A percentile compares a stretch with the other conserved stretches of the same genome.
phyloP scores from a whole-genome alignment of 2,113 vertebrate genomes.

The Thunnus maccoyii region DNA sequence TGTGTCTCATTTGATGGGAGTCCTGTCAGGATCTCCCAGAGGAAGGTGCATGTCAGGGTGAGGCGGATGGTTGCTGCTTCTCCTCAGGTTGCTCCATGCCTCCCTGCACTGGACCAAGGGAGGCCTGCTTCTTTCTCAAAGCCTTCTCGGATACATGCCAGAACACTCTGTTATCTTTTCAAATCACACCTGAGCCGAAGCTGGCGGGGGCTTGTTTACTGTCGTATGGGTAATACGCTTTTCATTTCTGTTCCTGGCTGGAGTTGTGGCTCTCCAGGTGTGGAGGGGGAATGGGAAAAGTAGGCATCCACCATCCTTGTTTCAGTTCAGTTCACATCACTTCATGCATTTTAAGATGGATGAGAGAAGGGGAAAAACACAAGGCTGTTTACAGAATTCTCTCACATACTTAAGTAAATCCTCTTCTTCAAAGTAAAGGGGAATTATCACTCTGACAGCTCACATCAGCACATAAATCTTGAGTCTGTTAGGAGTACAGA shows the following conservation, averaged over 20 bases:
- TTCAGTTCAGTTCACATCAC: constrained; percentile 22
- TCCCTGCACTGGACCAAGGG: constrained; percentile 50
- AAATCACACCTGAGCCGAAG: constrained; percentile 41
- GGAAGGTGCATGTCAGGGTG: constrained; percentile 45
- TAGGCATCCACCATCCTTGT: not conserved
- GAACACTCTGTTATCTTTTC: constrained; percentile 32
- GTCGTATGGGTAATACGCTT: constrained; percentile 6
- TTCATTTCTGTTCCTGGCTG: constrained; percentile 29
- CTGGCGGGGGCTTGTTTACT: constrained; percentile 3
- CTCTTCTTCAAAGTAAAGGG: constrained; percentile 66
- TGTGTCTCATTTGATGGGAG: constrained; percentile 30
- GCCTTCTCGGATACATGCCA: constrained; percentile 6
- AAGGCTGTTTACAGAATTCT: constrained; percentile 56
- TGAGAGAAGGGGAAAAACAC: constrained; percentile 31
- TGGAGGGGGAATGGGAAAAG: constrained; percentile 11
- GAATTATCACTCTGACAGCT: constrained; percentile 60
- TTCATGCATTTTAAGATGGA: constrained; percentile 43
- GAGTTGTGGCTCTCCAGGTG: constrained; percentile 20
- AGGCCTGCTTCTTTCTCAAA: not conserved
- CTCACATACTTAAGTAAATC: constrained; percentile 71
- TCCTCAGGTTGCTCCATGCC: constrained; percentile 38
- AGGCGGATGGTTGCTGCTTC: constrained; percentile 45
- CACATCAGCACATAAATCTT: constrained; percentile 39
- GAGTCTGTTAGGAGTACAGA: constrained; percentile 33
- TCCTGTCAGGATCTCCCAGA: constrained; percentile 45